These are phyloP conservation scores for Sminthurides bifidus DNA, from an alignment of 1,140 invertebrate species.

Conservation along the genomic window DNA sequence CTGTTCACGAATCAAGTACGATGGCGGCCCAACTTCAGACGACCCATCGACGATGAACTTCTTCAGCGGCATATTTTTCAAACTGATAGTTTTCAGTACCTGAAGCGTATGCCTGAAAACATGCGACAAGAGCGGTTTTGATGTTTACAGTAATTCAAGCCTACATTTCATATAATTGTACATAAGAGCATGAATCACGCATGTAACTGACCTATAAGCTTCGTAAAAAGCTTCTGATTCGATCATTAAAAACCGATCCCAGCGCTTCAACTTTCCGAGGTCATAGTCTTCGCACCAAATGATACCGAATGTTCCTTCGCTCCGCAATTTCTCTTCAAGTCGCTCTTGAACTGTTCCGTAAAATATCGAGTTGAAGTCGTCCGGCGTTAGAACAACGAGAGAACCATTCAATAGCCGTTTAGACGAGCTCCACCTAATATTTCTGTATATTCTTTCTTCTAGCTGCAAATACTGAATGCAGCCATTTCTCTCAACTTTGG, in stretches of 20 bases:
- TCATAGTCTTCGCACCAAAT: slow-evolving; percentile 2
- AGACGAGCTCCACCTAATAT: slow-evolving; percentile 36
- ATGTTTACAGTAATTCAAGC: not conserved
- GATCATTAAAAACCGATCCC: slow-evolving; percentile 45
- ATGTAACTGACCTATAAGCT: slow-evolving; percentile 43
- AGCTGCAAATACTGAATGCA: no score
- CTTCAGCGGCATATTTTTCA: slow-evolving; percentile 47
- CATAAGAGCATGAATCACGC: not conserved
- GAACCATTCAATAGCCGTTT: slow-evolving; percentile 57
- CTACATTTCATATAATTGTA: not conserved
- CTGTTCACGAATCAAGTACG: not conserved
- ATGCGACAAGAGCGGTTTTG: not conserved
- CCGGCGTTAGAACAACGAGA: slow-evolving; percentile 54
- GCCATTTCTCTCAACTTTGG: no score
- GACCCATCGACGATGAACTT: slow-evolving; percentile 44
- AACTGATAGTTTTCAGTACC: slow-evolving; percentile 41
- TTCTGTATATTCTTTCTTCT: no score
- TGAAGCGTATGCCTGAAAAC: slow-evolving; percentile 38
- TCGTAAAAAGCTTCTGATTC: slow-evolving; percentile 56
- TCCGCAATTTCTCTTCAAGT: slow-evolving; percentile 33
- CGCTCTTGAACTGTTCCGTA: slow-evolving; percentile 53
- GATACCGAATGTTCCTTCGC: not conserved
- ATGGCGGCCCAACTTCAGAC: slow-evolving; percentile 35
- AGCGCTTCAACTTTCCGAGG: not conserved
- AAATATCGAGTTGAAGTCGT: slow-evolving; percentile 53